Evolutionary conservation across 2,113 vertebrate genomes (phyloP).

Genomic region (Nothobranchius kuhntae): DNA sequence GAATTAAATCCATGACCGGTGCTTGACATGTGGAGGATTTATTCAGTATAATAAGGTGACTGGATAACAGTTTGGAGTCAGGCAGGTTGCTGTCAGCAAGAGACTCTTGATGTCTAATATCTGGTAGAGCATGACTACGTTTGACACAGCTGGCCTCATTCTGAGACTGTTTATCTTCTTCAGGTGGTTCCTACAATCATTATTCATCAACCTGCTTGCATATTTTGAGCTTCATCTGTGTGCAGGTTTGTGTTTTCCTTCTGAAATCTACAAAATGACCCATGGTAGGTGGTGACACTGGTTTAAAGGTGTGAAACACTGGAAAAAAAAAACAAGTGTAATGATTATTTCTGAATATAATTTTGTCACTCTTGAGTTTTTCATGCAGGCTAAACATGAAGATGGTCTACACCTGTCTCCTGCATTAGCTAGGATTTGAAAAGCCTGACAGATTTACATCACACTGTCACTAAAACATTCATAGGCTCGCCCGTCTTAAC

Average conservation of each 20-base stretch:
- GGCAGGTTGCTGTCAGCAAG: constrained; percentile 60
- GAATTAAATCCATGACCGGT: constrained; percentile 66
- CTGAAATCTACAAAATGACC: too few relatives aligned
- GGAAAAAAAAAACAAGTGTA: too few relatives aligned
- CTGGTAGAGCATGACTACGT: constrained; percentile 48
- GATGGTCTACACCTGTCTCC: too few relatives aligned
- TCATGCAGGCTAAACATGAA: too few relatives aligned
- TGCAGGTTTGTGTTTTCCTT: not conserved
- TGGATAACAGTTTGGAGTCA: constrained; percentile 58
- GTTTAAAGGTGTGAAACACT: too few relatives aligned
- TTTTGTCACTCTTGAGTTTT: too few relatives aligned
- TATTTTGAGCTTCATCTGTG: constrained; percentile 49
- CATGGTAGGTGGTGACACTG: too few relatives aligned
- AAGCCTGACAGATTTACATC: too few relatives aligned
- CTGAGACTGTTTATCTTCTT: constrained; percentile 39
- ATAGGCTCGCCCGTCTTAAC: too few relatives aligned
- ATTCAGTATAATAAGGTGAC: constrained; percentile 61
- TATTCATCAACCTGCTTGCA: constrained; percentile 66
- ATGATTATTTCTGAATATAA: too few relatives aligned
- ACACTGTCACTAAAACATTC: too few relatives aligned
- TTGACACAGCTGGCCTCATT: constrained; percentile 67
- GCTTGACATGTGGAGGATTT: constrained; percentile 65
- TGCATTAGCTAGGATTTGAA: too few relatives aligned
- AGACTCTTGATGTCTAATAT: constrained; percentile 68
- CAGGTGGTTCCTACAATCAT: constrained; percentile 62